Evolutionary conservation across 2,888 invertebrate genomes (phyloP).

Genomic region (Campoplex capitator): DNA sequence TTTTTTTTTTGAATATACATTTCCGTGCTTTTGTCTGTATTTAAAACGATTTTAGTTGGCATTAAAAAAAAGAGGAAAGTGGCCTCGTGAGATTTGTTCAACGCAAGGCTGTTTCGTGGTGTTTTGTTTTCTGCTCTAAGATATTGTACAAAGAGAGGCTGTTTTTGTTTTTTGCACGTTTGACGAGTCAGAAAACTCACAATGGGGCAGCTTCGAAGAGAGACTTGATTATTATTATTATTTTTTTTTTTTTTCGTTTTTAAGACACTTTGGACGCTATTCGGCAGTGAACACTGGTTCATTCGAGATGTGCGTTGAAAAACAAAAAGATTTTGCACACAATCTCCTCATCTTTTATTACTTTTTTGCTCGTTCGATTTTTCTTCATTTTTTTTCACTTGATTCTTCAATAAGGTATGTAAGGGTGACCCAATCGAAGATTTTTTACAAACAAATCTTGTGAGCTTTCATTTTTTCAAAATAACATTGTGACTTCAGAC

Average conservation of each 20-base stretch:
- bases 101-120: conserved; percentile 35
- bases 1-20: conserved; percentile 33
- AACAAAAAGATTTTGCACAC: conserved; percentile 2
- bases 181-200: conserved; percentile 20
- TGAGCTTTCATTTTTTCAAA: too few species aligned
- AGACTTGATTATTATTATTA: conserved; percentile 49
- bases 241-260: conserved; percentile 48
- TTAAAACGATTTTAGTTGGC: conserved; percentile 26
- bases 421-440: neutral
- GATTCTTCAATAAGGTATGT: neutral
- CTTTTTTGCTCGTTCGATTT: conserved; percentile 14
- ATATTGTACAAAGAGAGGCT: conserved; percentile 41
- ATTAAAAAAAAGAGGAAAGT: conserved; percentile 31
- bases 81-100: conserved; percentile 4
- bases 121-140: conserved; percentile 20
- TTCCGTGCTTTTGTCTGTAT: conserved; percentile 26
- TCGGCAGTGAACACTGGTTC: conserved; percentile 71
- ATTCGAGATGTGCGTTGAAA: conserved; percentile 52
- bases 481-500: neutral
- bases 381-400: conserved; percentile 10
- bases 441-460: neutral
- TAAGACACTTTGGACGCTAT: conserved; percentile 71
- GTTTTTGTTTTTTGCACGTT: conserved; percentile 22
- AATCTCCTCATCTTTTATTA: conserved; percentile 12
- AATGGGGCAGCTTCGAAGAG: conserved; percentile 46